phyloP scores from a whole-genome alignment of 1,140 invertebrate species.

The Trichonephila inaurata region DNA sequence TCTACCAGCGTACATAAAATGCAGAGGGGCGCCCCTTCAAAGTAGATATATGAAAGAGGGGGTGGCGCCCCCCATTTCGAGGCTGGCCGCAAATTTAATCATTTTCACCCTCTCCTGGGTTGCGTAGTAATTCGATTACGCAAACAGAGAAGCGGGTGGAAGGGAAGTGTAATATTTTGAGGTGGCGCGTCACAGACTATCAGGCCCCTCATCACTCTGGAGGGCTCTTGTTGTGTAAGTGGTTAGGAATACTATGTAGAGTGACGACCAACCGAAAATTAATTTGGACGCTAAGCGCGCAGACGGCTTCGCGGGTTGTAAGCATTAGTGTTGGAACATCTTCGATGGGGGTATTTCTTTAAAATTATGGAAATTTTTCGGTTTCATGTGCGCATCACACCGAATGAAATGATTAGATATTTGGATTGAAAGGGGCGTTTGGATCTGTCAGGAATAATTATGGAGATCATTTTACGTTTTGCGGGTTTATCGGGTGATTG shows the following conservation, averaged over 20 bases:
- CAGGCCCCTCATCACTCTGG: slow-evolving; percentile 61
- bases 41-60: slow-evolving; percentile 52
- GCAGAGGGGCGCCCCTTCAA: not conserved
- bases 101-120: slow-evolving; percentile 64
- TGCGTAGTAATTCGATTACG: slow-evolving; percentile 67
- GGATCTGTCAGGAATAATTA: not conserved
- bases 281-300: slow-evolving; percentile 24
- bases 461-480: not conserved
- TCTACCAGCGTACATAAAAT: slow-evolving; percentile 35
- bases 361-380: slow-evolving; percentile 20
- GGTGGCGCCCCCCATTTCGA: slow-evolving; percentile 37
- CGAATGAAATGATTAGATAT: slow-evolving; percentile 1
- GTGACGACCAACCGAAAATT: slow-evolving; percentile 46
- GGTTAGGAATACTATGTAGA: slow-evolving; percentile 53
- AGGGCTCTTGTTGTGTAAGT: slow-evolving; percentile 49
- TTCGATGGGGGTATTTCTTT: not conserved
- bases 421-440: not conserved
- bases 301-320: not conserved
- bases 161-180: slow-evolving; percentile 66
- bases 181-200: slow-evolving; percentile 55
- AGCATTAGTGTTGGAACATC: not conserved
- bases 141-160: slow-evolving; percentile 32
- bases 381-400: not conserved
- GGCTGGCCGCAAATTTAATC: slow-evolving; percentile 71
- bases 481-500: too few relatives aligned